phyloP scores from a whole-genome alignment of 2,113 vertebrate genomes.

The Regulus satrapa region DNA sequence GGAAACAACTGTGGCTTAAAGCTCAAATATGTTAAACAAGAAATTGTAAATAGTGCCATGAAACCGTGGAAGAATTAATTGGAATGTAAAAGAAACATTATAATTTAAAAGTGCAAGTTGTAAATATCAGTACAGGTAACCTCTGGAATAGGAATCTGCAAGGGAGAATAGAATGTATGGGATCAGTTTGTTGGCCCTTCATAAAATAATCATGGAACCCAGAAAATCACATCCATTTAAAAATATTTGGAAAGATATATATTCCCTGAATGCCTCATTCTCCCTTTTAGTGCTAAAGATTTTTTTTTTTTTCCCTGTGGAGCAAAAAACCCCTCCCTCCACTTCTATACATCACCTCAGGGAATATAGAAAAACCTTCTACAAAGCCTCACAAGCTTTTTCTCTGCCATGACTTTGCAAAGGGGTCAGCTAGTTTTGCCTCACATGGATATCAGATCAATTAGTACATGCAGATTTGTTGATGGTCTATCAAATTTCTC shows the following conservation, averaged over 20 bases:
- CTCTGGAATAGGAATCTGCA: neutral
- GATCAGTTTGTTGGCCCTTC: neutral
- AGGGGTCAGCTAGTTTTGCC: neutral
- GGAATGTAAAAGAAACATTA: neutral
- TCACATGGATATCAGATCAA: neutral
- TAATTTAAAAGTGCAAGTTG: neutral
- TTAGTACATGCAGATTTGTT: neutral
- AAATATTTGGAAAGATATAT: neutral
- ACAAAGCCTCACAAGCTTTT: neutral
- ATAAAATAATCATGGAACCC: neutral
- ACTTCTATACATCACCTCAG: neutral
- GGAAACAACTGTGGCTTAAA: neutral
- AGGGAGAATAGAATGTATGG: neutral
- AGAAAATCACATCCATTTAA: neutral
- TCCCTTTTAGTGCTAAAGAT: neutral
- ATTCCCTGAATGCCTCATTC: neutral
- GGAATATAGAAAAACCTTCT: neutral
- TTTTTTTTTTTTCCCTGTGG: neutral
- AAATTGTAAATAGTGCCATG: neutral
- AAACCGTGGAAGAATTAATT: neutral
- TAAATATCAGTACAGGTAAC: neutral
- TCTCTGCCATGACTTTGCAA: neutral
- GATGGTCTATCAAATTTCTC: neutral
- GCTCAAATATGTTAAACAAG: neutral
- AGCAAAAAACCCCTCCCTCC: accelerated